These are phyloP conservation scores for Philonicus albiceps DNA, from an alignment of 2,888 invertebrate genomes.

Conservation along the genomic window DNA sequence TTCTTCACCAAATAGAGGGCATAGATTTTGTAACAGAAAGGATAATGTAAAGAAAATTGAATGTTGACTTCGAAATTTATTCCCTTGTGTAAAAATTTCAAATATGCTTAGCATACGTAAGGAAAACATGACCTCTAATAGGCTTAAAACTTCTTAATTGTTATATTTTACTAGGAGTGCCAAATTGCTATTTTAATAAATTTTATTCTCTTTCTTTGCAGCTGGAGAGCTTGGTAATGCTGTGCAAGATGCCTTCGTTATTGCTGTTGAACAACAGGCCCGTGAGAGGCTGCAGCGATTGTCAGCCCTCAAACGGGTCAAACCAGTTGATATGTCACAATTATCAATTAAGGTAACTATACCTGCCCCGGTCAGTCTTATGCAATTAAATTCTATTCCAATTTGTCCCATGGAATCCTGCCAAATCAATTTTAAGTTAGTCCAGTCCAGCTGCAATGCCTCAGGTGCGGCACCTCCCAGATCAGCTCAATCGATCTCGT, in stretches of 20 bases:
- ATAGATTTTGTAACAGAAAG: no score
- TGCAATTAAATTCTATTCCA: neutral
- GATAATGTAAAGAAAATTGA: no score
- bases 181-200: neutral
- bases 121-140: no score
- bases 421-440: neutral
- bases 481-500: neutral
- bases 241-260: constrained; percentile 97
- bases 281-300: constrained; percentile 90
- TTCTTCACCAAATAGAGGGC: no score
- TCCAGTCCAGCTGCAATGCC: neutral
- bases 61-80: no score
- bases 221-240: constrained; percentile 87
- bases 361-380: neutral
- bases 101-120: no score
- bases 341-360: constrained; percentile 80
- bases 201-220: constrained; percentile 61
- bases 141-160: no score
- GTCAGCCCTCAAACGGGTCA: constrained; percentile 90
- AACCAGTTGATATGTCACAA: constrained; percentile 92
- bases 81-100: no score
- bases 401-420: neutral
- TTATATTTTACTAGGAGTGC: no score
- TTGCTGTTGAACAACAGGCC: constrained; percentile 96
- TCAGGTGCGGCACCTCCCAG: neutral